Conservation (phyloP, 1,140 invertebrate species). For the Nomia melanderi region DNA sequence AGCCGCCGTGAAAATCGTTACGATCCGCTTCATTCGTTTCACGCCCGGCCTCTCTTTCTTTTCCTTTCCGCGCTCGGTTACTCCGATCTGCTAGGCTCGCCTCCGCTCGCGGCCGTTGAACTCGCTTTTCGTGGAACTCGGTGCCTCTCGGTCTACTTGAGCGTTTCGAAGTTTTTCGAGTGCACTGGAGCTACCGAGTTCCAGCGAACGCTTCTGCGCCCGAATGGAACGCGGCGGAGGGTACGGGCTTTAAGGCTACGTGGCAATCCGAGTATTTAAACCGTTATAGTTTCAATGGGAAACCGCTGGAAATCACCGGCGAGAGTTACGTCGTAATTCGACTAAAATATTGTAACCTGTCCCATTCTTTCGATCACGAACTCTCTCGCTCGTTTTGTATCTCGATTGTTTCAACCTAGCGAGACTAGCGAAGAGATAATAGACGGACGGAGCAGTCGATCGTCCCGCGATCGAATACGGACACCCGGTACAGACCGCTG, state of each 20-base stretch:
- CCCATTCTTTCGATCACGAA: no score
- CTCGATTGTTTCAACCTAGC: no score
- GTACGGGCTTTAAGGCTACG: no score
- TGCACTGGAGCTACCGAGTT: background rate
- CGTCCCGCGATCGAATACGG: no score
- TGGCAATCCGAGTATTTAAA: no score
- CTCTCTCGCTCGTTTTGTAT: no score
- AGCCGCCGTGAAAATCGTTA: background rate
- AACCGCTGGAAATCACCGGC: no score
- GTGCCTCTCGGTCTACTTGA: background rate
- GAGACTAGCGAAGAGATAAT: no score
- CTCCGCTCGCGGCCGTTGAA: background rate
- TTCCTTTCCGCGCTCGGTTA: background rate
- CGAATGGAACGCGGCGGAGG: background rate
- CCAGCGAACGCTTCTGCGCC: background rate
- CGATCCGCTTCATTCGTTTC: background rate
- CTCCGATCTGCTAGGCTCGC: background rate
- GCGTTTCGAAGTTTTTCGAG: background rate
- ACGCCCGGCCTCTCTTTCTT: background rate
- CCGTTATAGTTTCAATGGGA: no score
- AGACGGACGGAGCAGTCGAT: no score
- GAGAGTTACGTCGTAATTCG: no score
- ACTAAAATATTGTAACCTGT: no score
- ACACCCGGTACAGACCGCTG: background rate
- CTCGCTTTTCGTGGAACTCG: constrained; percentile 3